Conservation (phyloP, 2,113 vertebrate genomes). For the Anser cygnoides region DNA sequence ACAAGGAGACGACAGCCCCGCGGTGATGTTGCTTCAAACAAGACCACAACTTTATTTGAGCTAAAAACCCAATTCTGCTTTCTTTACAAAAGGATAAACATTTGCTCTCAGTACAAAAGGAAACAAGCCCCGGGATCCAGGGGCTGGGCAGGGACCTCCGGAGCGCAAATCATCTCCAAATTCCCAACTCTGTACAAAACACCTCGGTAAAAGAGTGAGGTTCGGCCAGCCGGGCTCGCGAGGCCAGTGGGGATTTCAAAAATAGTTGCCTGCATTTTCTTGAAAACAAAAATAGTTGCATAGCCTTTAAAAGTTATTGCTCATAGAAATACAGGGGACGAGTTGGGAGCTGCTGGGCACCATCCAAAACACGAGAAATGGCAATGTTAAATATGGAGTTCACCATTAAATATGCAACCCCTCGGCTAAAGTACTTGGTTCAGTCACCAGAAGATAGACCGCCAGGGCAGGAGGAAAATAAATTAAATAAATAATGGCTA, state of each 20-base stretch:
- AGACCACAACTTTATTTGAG: slow-evolving; percentile 77
- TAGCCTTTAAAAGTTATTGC: slow-evolving; percentile 71
- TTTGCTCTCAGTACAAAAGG: slow-evolving; percentile 63
- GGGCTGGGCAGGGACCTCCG: neutral
- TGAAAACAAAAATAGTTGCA: slow-evolving; percentile 46
- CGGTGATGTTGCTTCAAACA: neutral
- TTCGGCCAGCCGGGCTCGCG: neutral
- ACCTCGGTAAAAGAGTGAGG: neutral
- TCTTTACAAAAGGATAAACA: slow-evolving; percentile 76
- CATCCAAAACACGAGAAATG: neutral
- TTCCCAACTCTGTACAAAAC: slow-evolving; percentile 51
- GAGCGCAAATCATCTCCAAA: neutral
- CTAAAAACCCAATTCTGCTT: slow-evolving; percentile 32
- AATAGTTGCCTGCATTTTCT: slow-evolving; percentile 1
- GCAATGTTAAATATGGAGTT: neutral
- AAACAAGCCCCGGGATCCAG: neutral
- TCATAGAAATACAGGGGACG: neutral
- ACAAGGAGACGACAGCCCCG: neutral
- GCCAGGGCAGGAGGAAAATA: slow-evolving; percentile 39
- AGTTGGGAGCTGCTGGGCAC: neutral
- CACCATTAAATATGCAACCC: neutral
- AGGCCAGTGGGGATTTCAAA: neutral
- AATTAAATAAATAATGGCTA: slow-evolving; percentile 82
- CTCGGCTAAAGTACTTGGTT: neutral
- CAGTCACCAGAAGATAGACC: neutral